Evolutionary conservation across 2,888 invertebrate species (phyloP).

Genomic region (Andricus curvator): DNA sequence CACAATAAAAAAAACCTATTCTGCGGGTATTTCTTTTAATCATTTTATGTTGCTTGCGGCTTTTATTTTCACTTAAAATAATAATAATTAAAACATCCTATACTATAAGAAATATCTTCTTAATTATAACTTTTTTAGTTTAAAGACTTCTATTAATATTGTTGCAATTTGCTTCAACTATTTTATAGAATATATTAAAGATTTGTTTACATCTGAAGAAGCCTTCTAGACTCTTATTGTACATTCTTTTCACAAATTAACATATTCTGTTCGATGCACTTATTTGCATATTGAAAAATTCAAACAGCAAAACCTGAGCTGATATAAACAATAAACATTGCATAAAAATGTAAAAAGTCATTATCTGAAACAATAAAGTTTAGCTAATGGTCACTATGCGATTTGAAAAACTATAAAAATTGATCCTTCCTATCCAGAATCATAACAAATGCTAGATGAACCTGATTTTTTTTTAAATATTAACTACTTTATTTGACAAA

Average conservation of each 20-base stretch:
- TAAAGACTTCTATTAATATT: background rate
- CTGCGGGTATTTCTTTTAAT: background rate
- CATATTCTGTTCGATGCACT: background rate
- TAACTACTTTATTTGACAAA: too few relatives aligned
- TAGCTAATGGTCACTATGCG: background rate
- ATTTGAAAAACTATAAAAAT: background rate
- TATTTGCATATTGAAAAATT: background rate
- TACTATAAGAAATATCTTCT: background rate
- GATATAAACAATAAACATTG: background rate
- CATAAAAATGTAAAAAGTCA: background rate
- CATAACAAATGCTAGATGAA: too few relatives aligned
- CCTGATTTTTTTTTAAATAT: too few relatives aligned
- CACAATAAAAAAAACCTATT: background rate
- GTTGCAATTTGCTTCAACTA: background rate
- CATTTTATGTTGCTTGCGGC: background rate
- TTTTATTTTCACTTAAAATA: background rate
- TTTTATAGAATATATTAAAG: background rate
- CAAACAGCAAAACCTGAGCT: background rate
- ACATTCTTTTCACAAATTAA: background rate
- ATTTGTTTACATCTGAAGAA: background rate
- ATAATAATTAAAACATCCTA: background rate
- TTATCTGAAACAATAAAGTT: background rate
- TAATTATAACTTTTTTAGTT: background rate
- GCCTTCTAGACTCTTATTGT: background rate
- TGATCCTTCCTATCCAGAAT: background rate